These are phyloP conservation scores for Brotula barbata DNA, from an alignment of 2,797 vertebrate species.

Conservation along the genomic window DNA sequence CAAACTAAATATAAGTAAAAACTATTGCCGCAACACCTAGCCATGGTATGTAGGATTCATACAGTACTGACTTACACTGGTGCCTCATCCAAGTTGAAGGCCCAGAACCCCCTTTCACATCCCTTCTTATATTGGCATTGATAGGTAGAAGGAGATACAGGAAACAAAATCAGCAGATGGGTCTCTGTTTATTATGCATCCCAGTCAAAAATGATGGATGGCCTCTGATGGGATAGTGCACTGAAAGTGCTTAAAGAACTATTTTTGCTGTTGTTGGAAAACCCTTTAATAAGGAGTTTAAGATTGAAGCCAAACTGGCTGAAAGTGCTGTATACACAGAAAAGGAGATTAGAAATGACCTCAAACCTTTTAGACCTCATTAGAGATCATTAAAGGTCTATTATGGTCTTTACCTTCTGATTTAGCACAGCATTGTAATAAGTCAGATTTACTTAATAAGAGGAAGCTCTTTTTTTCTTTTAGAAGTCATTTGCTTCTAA, in stretches of 20 bases:
- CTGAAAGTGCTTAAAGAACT: conserved; percentile 23
- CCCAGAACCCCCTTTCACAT: too few species aligned
- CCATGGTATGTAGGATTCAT: too few species aligned
- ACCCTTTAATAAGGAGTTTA: conserved; percentile 34
- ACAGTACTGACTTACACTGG: too few species aligned
- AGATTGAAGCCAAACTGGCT: conserved; percentile 31
- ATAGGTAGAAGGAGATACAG: too few species aligned
- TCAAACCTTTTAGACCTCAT: conserved; percentile 42
- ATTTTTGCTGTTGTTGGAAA: conserved; percentile 27
- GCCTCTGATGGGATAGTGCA: conserved; percentile 1
- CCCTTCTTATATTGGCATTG: too few species aligned
- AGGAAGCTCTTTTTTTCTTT: neutral
- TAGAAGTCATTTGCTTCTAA: neutral
- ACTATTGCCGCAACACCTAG: too few species aligned
- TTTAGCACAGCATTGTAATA: neutral
- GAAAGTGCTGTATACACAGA: conserved; percentile 18
- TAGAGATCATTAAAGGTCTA: conserved; percentile 31
- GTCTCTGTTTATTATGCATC: neutral
- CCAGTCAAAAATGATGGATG: conserved; percentile 8
- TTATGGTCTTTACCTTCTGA: conserved; percentile 1
- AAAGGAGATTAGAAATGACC: conserved; percentile 35
- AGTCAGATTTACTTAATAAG: neutral
- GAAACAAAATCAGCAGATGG: conserved; percentile 8
- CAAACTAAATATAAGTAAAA: too few species aligned
- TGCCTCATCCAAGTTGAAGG: too few species aligned